Conservation (phyloP, 2,888 invertebrate species). For the Cryptus viduatorius region DNA sequence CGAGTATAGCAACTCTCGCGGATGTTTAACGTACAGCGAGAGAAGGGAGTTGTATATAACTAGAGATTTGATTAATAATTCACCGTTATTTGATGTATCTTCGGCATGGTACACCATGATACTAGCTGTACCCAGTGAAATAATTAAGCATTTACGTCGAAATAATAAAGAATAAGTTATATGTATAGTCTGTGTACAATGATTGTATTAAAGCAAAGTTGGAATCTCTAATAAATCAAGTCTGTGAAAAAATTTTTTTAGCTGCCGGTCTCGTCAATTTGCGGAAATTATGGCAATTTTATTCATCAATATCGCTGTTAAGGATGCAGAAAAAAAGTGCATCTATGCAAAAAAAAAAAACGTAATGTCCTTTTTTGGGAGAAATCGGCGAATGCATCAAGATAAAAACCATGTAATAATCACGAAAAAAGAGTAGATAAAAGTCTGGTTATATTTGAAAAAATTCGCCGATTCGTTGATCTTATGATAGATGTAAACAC, state of each 20-base stretch:
- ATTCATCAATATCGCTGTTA: too few relatives aligned
- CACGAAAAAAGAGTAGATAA: too few relatives aligned
- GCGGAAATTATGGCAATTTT: too few relatives aligned
- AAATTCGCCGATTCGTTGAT: too few relatives aligned
- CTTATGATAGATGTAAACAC: too few relatives aligned
- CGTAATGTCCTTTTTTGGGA: too few relatives aligned
- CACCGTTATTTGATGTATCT: constrained; percentile 51
- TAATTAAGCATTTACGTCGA: constrained; percentile 64
- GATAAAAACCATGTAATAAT: too few relatives aligned
- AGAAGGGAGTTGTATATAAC: constrained; percentile 50
- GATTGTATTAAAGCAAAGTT: constrained; percentile 75
- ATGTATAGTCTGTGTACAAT: constrained; percentile 75
- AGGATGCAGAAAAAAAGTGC: too few relatives aligned
- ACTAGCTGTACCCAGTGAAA: constrained; percentile 40
- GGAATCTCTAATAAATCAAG: constrained; percentile 76
- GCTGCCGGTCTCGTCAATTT: too few relatives aligned
- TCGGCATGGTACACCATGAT: constrained; percentile 10
- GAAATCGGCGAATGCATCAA: too few relatives aligned
- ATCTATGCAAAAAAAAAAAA: too few relatives aligned
- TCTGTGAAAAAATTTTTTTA: constrained; percentile 65
- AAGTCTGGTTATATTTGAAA: too few relatives aligned
- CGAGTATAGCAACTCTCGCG: neutral
- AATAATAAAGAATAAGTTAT: constrained; percentile 47
- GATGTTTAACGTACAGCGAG: constrained; percentile 15
- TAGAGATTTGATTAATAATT: constrained; percentile 56